Base-by-base conservation (phyloP, 2,113 vertebrate species). In the Sturnira hondurensis region DNA sequence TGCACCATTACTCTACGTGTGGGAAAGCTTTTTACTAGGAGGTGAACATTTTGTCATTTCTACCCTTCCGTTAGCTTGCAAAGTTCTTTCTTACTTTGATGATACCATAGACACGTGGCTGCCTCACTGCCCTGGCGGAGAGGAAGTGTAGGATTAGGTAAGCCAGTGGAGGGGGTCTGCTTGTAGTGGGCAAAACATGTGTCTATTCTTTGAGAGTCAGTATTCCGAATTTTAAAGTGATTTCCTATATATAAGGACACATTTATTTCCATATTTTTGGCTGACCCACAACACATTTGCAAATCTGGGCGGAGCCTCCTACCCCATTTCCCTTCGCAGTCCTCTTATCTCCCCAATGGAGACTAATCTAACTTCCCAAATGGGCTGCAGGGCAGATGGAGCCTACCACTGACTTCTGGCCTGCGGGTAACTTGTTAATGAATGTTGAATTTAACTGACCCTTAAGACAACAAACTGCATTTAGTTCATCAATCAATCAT, bases 81-180 rank as follows among this genome's bases (percentile, higher is more conserved):
- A 71, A 94, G 31, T 84, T 91, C 61, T 95, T 77, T 82, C 58
- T 92, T 76, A 68, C 52, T 96, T 88, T 86, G 1, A 50, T 28
- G 43, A 33, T 33, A 41, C 50, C 43, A 3, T 56, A 77, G 83
- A 36, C 17, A 45, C 1, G n/a, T 65, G 36, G 45, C 9, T 65
- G 20, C 8, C 78, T 61, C n/a, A 83, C 12, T n/a, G 47, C 19
- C 8, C 41, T 43, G 20, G 24, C 47, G 22, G 0, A 65, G 91
- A 88, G 86, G 31, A 58, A 77, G 52, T 28, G 73, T 31, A 68
- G 70, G 63, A 33, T 26, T 9, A 80, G 83, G 74, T 80, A 95
- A 84, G 7, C 28, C 19, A 20, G 31, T 7, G 19, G 54, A 36
- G 36, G 36, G 33, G 58, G 20, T 41, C 9, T 56, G 16, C 10